Evolutionary conservation across 2,888 invertebrate species (phyloP).

Genomic region (Caenorhabditis becei): DNA sequence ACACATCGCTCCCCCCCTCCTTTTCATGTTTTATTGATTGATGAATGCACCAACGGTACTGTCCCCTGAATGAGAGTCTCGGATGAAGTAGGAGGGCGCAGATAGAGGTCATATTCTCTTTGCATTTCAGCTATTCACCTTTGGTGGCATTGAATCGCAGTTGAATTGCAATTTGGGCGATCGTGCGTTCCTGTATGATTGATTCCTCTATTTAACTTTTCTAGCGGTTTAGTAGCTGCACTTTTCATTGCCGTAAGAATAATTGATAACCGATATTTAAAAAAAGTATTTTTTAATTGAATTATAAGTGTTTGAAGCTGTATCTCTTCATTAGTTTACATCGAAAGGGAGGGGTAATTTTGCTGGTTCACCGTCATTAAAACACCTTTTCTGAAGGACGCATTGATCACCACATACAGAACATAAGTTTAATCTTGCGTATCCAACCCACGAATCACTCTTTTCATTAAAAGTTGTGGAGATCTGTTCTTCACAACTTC

Average conservation of each 20-base stretch:
- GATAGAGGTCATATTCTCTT: background rate
- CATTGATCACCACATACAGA: background rate
- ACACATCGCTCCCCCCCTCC: slow-evolving; percentile 7
- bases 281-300: too few species aligned
- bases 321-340: background rate
- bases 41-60: slow-evolving; percentile 26
- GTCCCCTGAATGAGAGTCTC: background rate
- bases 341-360: background rate
- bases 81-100: background rate
- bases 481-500: slow-evolving; percentile 11
- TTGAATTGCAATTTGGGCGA: background rate
- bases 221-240: too few species aligned
- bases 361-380: background rate
- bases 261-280: too few species aligned
- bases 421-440: background rate
- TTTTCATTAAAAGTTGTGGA: background rate
- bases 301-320: too few species aligned
- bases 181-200: too few species aligned
- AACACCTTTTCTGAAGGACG: background rate
- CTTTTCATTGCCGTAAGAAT: too few species aligned
- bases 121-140: slow-evolving; percentile 5
- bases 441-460: background rate
- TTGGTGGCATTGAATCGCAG: background rate
- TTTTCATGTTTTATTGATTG: slow-evolving; percentile 32
- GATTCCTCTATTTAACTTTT: too few species aligned